Conservation (phyloP, 1,140 invertebrate species). For the Rhyzopertha dominica region DNA sequence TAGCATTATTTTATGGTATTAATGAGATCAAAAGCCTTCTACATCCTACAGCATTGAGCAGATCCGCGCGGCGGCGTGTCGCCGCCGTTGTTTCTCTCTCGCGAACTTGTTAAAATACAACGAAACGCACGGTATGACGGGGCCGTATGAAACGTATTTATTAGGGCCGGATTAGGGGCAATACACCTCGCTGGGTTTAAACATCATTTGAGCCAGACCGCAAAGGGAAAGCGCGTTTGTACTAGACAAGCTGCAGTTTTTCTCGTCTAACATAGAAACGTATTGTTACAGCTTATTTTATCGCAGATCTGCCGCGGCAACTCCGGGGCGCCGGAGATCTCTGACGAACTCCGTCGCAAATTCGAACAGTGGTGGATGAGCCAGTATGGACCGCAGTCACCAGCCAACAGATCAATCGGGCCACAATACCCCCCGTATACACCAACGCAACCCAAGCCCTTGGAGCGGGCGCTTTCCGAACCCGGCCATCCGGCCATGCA, state of each 20-base stretch:
- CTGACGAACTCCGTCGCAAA: slow-evolving; percentile 68
- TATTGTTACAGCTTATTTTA: slow-evolving; percentile 62
- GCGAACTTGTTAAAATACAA: slow-evolving; percentile 22
- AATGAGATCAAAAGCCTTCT: slow-evolving; percentile 58
- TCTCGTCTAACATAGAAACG: slow-evolving; percentile 1
- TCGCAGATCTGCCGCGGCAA: slow-evolving; percentile 68
- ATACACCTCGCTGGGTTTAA: not conserved
- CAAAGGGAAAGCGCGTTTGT: too few relatives aligned
- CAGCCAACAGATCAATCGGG: slow-evolving; percentile 32
- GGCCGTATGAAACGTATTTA: slow-evolving; percentile 18
- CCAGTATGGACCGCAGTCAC: slow-evolving; percentile 54
- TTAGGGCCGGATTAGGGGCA: slow-evolving; percentile 26
- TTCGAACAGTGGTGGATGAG: slow-evolving; percentile 71
- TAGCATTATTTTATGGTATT: slow-evolving; percentile 60
- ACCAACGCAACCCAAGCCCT: slow-evolving; percentile 44
- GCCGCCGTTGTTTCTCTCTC: slow-evolving; percentile 20
- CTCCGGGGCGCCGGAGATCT: slow-evolving; percentile 59
- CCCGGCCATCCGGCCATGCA: slow-evolving; percentile 64
- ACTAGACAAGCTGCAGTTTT: too few relatives aligned
- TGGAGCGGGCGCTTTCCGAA: slow-evolving; percentile 48
- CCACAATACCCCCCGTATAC: slow-evolving; percentile 46
- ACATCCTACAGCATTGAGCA: slow-evolving; percentile 35
- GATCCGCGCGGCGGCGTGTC: slow-evolving; percentile 25
- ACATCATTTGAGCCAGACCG: not conserved
- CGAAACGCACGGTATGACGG: slow-evolving; percentile 15